These are phyloP conservation scores for Cebuella pygmaea DNA, from an alignment of 2,797 vertebrate species.

Conservation along the genomic window DNA sequence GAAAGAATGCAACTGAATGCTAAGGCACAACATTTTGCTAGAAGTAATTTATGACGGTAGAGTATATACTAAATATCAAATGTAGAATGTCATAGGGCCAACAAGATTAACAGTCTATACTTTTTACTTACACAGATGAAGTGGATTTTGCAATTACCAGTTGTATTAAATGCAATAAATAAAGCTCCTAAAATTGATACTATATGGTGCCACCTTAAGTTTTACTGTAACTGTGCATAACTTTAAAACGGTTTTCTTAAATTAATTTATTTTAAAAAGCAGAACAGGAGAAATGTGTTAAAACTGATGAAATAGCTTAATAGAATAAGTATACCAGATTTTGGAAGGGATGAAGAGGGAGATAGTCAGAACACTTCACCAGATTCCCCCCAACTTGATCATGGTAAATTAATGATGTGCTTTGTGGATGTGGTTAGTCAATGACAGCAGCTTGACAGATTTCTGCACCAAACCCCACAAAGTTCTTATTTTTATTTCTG, in stretches of 20 bases:
- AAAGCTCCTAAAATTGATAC: background rate
- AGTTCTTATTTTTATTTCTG: background rate
- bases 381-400: background rate
- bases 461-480: background rate
- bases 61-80: conserved; percentile 81
- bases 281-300: background rate
- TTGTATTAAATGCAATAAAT: background rate
- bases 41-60: conserved; percentile 80
- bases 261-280: background rate
- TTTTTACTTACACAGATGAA: conserved; percentile 83
- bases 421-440: background rate
- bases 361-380: background rate
- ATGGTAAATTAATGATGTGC: background rate
- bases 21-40: conserved; percentile 83
- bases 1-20: conserved; percentile 77
- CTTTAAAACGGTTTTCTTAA: background rate
- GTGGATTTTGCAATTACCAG: background rate
- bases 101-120: conserved; percentile 84
- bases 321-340: background rate
- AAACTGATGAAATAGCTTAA: background rate
- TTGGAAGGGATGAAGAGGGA: background rate
- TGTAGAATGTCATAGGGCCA: conserved; percentile 88
- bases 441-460: background rate
- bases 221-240: background rate
- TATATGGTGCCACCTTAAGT: background rate